Percentiles rank a stretch among this genome's conserved stretches.
Evolutionary conservation across 1,140 invertebrate genomes (phyloP).

Genomic region (Trachymyrmex cornetzi): DNA sequence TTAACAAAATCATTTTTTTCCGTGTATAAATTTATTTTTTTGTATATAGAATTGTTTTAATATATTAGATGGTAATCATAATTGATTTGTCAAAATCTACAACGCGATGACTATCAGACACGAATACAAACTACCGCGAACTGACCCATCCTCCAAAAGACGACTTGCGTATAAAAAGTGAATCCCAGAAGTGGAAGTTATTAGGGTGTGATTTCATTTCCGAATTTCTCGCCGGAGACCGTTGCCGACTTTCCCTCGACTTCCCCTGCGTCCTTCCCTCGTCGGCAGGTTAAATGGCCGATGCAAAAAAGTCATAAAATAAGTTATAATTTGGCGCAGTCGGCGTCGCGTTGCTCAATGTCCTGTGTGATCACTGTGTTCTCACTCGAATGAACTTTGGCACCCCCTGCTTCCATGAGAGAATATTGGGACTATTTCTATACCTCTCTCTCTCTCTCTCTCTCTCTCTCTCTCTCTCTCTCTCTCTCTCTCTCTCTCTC

Average conservation of each 20-base stretch:
- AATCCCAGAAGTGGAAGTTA: conserved; percentile 80
- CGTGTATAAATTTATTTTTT: neutral
- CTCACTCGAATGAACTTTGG: conserved; percentile 84
- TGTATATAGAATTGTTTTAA: neutral
- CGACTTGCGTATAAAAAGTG: neutral
- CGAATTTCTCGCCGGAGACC: conserved; percentile 81
- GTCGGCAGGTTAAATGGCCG: conserved; percentile 85
- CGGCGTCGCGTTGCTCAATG: conserved; percentile 86
- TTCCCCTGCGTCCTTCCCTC: conserved; percentile 35
- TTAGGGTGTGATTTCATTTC: conserved; percentile 86
- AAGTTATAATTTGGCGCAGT: conserved; percentile 87
- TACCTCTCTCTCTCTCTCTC: neutral
- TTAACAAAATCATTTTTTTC: no score
- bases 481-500: neutral
- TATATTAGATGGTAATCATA: neutral
- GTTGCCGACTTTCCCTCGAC: neutral
- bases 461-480: neutral
- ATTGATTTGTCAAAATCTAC: neutral
- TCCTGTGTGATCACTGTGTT: conserved; percentile 86
- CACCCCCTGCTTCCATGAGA: conserved; percentile 65
- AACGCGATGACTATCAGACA: neutral
- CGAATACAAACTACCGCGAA: neutral
- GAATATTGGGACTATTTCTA: conserved; percentile 68
- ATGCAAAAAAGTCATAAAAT: conserved; percentile 87
- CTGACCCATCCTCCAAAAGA: neutral